Evolutionary conservation across 2,888 invertebrate genomes (phyloP).

Genomic region (Aporophyla nigra): DNA sequence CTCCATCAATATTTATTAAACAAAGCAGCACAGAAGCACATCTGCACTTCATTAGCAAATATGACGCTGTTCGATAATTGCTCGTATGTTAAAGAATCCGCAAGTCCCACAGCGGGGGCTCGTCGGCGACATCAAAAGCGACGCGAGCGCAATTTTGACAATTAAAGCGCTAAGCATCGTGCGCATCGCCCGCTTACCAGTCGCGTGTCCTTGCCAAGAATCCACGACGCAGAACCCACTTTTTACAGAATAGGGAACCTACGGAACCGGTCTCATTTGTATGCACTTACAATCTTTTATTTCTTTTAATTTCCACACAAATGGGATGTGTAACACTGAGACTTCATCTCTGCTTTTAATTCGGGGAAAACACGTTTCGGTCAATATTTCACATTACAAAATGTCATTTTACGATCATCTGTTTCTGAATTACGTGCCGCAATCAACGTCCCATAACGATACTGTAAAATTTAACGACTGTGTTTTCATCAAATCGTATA

Average conservation of each 20-base stretch:
- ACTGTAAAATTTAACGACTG: conserved; percentile 76
- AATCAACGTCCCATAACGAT: conserved; percentile 69
- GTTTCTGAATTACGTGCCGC: conserved; percentile 71
- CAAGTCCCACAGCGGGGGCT: conserved; percentile 56
- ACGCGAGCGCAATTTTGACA: conserved; percentile 86
- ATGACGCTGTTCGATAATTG: conserved; percentile 59
- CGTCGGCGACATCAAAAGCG: conserved; percentile 84
- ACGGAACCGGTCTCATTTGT: conserved; percentile 83
- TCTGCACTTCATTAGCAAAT: conserved; percentile 62
- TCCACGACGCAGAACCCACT: conserved; percentile 79
- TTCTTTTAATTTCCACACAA: conserved; percentile 68
- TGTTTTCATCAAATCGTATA: conserved; percentile 80
- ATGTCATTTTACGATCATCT: conserved; percentile 70
- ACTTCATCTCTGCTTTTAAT: conserved; percentile 26
- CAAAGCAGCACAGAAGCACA: conserved; percentile 23
- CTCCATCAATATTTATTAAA: conserved; percentile 15
- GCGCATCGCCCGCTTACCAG: conserved; percentile 79
- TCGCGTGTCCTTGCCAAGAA: conserved; percentile 88
- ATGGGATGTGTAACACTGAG: conserved; percentile 45
- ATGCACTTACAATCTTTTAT: conserved; percentile 72
- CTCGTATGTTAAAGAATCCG: conserved; percentile 56
- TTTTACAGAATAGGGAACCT: conserved; percentile 78
- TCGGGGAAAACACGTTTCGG: conserved; percentile 33
- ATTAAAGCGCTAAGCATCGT: conserved; percentile 88
- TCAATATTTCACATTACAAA: conserved; percentile 64